phyloP scores from a whole-genome alignment of 2,888 invertebrate genomes.

The Limnephilus marmoratus region DNA sequence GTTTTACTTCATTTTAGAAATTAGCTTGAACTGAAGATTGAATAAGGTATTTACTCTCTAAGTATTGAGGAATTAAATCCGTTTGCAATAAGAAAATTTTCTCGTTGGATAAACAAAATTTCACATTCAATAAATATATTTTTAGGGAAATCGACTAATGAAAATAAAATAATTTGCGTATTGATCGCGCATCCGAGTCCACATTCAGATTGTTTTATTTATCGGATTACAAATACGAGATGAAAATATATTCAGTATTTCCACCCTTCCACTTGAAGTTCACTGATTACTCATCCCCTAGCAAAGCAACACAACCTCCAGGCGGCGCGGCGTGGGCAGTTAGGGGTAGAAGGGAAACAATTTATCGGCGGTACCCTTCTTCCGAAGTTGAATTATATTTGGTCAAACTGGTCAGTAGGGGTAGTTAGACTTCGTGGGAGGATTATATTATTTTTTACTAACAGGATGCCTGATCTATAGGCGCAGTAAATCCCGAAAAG shows the following conservation, averaged over 20 bases:
- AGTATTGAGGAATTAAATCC: too few relatives aligned
- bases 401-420: conserved; percentile 59
- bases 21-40: too few relatives aligned
- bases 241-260: conserved; percentile 12
- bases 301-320: neutral
- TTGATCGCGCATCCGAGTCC: neutral
- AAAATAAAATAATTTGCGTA: neutral
- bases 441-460: conserved; percentile 63
- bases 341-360: conserved; percentile 62
- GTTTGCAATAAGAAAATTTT: too few relatives aligned
- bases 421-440: conserved; percentile 52
- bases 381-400: conserved; percentile 66
- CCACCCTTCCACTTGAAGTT: conserved; percentile 25
- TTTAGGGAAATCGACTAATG: neutral
- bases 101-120: too few relatives aligned
- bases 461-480: conserved; percentile 60
- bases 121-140: neutral
- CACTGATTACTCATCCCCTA: conserved; percentile 26
- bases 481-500: conserved; percentile 61
- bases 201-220: neutral
- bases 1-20: too few relatives aligned
- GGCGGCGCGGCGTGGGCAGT: conserved; percentile 10
- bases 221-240: neutral
- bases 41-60: too few relatives aligned
- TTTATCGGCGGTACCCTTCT: conserved; percentile 65